Evolutionary conservation across 2,113 vertebrate species (phyloP).

Genomic region (Jaculus jaculus): DNA sequence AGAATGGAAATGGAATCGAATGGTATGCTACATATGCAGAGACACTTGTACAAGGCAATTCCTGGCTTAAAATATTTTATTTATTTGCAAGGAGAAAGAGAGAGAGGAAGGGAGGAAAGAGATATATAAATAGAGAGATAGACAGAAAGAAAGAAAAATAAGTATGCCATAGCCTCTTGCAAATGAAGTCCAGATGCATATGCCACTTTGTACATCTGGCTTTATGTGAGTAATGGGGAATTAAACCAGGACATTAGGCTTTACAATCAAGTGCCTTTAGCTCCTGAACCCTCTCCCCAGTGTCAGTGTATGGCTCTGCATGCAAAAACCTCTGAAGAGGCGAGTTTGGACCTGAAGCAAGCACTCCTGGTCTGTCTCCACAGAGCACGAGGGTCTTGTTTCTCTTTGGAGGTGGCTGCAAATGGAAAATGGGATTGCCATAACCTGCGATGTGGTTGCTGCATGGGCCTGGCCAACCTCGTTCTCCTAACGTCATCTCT

Average conservation of each 20-base stretch:
- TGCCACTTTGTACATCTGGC: too few species aligned
- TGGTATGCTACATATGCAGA: constrained; percentile 33
- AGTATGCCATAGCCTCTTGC: too few species aligned
- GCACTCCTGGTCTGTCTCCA: constrained; percentile 31
- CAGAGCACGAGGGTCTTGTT: background rate
- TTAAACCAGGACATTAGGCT: too few species aligned
- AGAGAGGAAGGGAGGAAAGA: too few species aligned
- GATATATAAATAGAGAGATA: too few species aligned
- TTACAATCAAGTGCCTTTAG: too few species aligned
- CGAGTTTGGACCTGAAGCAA: constrained; percentile 38
- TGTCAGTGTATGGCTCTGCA: background rate
- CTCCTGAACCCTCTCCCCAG: too few species aligned
- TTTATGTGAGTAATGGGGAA: too few species aligned
- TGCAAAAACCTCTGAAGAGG: constrained; percentile 7
- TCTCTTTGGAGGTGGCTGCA: constrained; percentile 52
- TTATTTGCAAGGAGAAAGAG: too few species aligned
- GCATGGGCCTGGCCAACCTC: background rate
- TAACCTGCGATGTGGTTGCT: constrained; percentile 45
- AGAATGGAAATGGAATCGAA: background rate
- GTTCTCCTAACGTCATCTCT: background rate
- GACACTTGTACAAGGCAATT: constrained; percentile 46
- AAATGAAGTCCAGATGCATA: too few species aligned
- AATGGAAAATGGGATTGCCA: background rate
- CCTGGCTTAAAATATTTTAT: too few species aligned
- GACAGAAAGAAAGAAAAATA: too few species aligned